phyloP scores from a whole-genome alignment of 2,888 invertebrate species.

The Dryobota labecula region DNA sequence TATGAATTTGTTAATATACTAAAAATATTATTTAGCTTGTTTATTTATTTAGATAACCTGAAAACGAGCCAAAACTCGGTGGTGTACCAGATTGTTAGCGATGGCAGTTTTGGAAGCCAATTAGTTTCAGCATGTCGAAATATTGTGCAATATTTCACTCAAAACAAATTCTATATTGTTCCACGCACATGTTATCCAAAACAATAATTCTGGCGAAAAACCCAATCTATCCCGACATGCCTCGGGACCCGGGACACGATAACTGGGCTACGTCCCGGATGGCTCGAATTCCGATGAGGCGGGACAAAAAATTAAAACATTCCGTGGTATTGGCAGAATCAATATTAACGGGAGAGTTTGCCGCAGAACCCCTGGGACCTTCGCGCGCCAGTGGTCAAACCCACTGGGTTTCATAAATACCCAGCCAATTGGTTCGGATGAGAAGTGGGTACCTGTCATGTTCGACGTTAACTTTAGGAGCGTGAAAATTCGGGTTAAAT shows the following conservation, averaged over 20 bases:
- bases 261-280: constrained; percentile 50
- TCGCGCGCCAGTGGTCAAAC: constrained; percentile 61
- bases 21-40: neutral
- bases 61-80: constrained; percentile 7
- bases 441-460: constrained; percentile 48
- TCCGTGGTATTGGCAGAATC: constrained; percentile 70
- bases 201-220: constrained; percentile 45
- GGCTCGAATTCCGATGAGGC: constrained; percentile 61
- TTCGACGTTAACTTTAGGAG: constrained; percentile 45
- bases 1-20: neutral
- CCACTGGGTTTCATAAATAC: constrained; percentile 60
- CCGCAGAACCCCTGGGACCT: constrained; percentile 63
- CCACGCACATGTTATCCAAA: constrained; percentile 27
- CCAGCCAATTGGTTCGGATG: constrained; percentile 61
- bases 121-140: constrained; percentile 42
- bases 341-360: constrained; percentile 70
- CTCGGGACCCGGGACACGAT: constrained; percentile 41
- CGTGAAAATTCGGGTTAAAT: constrained; percentile 40
- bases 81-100: constrained; percentile 17
- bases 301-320: constrained; percentile 72
- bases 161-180: constrained; percentile 39
- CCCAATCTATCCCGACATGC: constrained; percentile 54
- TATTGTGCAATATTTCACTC: constrained; percentile 37
- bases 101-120: constrained; percentile 32
- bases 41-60: neutral